Evolutionary conservation across 2,888 invertebrate species (phyloP), one percentile per base, ranked within the genome.

Genomic region (Norana najaformis): DNA sequence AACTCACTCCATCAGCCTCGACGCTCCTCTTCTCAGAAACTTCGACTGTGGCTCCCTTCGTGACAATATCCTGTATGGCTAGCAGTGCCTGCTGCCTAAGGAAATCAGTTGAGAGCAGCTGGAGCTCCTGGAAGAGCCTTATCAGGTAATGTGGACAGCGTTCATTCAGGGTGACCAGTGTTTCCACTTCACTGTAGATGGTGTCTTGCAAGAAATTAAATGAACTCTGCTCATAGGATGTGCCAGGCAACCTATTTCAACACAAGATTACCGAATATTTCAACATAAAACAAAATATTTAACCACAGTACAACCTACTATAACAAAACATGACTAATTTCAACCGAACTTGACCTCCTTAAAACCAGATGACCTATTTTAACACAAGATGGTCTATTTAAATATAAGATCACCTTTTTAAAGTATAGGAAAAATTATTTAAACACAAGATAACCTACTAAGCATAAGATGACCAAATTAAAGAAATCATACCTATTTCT

Each of bases 151-250:
- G 96, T 0, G 97, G 97, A 90, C 97, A 96, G 90, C 96, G 96
- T 94, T 97, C 97, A 94, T 97, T 97, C 88, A 97, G 97, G 20
- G 97, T 96, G 92, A 97, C 97, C 82, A 97, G 95, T 8, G 97
- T 96, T 38, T 97, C 97, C 36, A 97, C 97, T 95, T 97, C 97
- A 34, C 97, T 96, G 94, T 97, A 97, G 6, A 97, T 97, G 93
- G 97, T 97, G 94, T 97, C 97, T 92, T 97, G 92, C 90, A 95
- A 91, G 13, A 94, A 93, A 89, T 94, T 94, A 53, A 92, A 94
- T 89, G 94, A 91, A 16, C 93, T 36, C 5, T 35, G 85, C 20
- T 37, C 85, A 8, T 85, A 37, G 5, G 35, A 35, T 36, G 85
- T 37, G 23, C 85, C 35, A 13, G 85, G 37, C 18, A 36, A 85